Percentiles rank a stretch among this genome's conserved stretches.
Evolutionary conservation across 2,113 vertebrate genomes (phyloP).

Genomic region (Plecotus auritus): DNA sequence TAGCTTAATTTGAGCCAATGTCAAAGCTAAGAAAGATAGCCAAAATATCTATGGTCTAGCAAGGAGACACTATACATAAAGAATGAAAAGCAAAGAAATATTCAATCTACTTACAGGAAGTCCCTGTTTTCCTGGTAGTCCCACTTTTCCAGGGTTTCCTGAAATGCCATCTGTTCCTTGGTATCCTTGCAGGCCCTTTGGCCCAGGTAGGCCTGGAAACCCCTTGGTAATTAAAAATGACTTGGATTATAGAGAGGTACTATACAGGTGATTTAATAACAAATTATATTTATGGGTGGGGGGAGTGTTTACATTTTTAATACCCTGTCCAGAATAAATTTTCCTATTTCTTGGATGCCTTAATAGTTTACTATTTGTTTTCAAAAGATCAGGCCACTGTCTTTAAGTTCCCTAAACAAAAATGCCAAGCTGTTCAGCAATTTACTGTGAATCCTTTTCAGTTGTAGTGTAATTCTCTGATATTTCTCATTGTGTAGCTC

Average conservation of each 20-base stretch:
- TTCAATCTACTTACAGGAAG: slow-evolving; percentile 80
- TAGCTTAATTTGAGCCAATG: neutral
- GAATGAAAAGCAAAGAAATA: neutral
- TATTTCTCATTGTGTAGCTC: neutral
- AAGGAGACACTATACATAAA: slow-evolving; percentile 26
- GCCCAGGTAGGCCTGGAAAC: slow-evolving; percentile 83
- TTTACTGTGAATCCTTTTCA: neutral
- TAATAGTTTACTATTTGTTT: slow-evolving; percentile 33
- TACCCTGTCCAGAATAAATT: neutral
- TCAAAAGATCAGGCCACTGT: neutral
- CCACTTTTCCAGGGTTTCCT: slow-evolving; percentile 87
- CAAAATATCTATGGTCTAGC: neutral
- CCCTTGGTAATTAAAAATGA: slow-evolving; percentile 84
- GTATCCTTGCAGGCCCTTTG: slow-evolving; percentile 85
- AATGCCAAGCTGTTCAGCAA: neutral
- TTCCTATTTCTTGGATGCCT: slow-evolving; percentile 4
- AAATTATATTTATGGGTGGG: neutral
- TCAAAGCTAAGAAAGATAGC: neutral
- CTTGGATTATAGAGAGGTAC: slow-evolving; percentile 34
- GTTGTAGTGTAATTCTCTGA: neutral
- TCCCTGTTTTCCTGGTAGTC: slow-evolving; percentile 85
- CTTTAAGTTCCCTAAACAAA: slow-evolving; percentile 20
- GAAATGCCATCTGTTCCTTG: slow-evolving; percentile 85
- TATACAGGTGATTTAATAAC: slow-evolving; percentile 8
- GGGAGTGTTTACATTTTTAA: neutral